Evolutionary conservation across 2,113 vertebrate species (phyloP).

Genomic region (Oncorhynchus keta): DNA sequence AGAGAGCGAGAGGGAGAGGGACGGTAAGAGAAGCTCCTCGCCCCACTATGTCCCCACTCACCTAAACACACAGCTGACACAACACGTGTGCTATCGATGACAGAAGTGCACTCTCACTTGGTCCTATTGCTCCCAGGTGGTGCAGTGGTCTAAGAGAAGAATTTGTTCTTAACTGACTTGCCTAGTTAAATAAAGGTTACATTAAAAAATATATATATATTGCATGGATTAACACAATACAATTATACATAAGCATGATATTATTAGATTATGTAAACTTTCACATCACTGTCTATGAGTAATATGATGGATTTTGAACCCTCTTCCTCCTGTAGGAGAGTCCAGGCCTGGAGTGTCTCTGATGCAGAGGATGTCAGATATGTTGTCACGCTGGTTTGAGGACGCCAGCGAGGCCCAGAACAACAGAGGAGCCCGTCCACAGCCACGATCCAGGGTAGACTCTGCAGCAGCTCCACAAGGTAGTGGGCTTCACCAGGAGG

Average conservation of each 20-base stretch:
- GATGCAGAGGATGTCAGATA: constrained; percentile 87
- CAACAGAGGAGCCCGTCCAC: constrained; percentile 72
- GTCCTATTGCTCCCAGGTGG: background rate
- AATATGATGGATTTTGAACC: background rate
- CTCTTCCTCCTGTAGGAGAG: constrained; percentile 62
- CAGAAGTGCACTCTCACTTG: background rate
- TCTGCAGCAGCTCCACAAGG: background rate
- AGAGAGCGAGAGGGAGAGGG: constrained; percentile 84
- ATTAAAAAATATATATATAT: too few species aligned
- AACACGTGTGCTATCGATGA: too few species aligned
- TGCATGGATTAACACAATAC: background rate
- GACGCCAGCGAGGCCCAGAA: constrained; percentile 84
- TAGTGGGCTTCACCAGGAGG: background rate
- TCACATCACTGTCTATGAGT: too few species aligned
- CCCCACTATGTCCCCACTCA: background rate
- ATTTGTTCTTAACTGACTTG: too few species aligned
- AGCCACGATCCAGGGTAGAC: background rate
- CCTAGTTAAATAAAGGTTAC: too few species aligned
- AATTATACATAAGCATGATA: background rate
- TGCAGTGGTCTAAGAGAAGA: too few species aligned
- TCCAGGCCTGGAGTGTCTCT: constrained; percentile 79
- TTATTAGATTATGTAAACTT: too few species aligned
- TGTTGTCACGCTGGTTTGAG: constrained; percentile 86
- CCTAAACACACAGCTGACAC: too few species aligned
- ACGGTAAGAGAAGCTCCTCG: constrained; percentile 67